phyloP scores from a whole-genome alignment of 1,140 invertebrate genomes.

The Heterodera carotae region DNA sequence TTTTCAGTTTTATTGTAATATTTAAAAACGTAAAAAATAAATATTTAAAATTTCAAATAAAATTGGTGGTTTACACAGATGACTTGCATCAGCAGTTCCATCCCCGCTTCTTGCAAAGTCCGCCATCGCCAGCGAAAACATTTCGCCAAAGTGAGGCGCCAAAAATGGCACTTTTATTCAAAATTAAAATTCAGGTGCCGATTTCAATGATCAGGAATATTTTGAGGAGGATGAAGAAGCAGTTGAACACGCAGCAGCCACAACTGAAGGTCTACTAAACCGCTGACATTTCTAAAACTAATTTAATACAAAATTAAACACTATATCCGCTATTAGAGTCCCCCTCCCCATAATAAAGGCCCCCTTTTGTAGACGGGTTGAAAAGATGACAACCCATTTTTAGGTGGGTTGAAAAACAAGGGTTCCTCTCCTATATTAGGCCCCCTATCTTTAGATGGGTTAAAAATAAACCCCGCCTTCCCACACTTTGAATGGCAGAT shows the following conservation, averaged over 20 bases:
- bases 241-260: background rate
- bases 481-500: no score
- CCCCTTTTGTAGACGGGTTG: no score
- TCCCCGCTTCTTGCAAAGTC: slow-evolving; percentile 2
- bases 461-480: no score
- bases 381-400: no score
- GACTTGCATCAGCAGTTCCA: background rate
- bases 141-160: background rate
- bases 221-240: background rate
- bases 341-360: no score
- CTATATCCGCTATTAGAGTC: no score
- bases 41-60: background rate
- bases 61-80: background rate
- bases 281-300: no score
- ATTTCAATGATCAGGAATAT: background rate
- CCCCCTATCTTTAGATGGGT: no score
- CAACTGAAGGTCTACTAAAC: background rate
- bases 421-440: no score
- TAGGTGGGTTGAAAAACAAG: no score
- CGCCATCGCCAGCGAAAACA: slow-evolving; percentile 1
- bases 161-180: background rate
- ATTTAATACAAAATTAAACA: no score
- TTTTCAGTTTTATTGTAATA: no score
- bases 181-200: background rate
- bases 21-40: background rate